phyloP scores from a whole-genome alignment of 2,888 invertebrate species.

The Hirtodrosophila cameraria region DNA sequence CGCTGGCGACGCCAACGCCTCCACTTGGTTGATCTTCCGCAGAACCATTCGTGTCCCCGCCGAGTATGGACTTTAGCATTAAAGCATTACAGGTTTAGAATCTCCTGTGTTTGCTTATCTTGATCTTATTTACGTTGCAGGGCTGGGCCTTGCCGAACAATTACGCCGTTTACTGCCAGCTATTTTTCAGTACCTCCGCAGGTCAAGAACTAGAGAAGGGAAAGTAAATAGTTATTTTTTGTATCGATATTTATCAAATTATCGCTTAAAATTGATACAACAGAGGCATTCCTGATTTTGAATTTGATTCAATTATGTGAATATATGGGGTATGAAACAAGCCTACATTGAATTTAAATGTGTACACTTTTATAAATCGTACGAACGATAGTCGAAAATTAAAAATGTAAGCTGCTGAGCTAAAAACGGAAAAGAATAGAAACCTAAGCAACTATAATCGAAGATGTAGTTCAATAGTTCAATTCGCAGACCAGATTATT shows the following conservation, averaged over 20 bases:
- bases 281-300: too few species aligned
- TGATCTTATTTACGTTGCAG: conserved; percentile 45
- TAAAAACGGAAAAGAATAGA: too few species aligned
- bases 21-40: conserved; percentile 70
- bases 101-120: conserved; percentile 76
- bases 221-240: neutral
- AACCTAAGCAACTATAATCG: too few species aligned
- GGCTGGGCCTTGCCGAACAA: conserved; percentile 36
- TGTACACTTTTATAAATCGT: too few species aligned
- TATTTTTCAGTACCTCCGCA: conserved; percentile 33
- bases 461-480: too few species aligned
- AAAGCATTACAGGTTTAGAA: conserved; percentile 82
- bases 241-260: neutral
- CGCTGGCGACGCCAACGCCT: conserved; percentile 54
- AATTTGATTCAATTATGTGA: too few species aligned
- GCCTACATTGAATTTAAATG: too few species aligned
- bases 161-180: conserved; percentile 4
- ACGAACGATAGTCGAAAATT: too few species aligned
- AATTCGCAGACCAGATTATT: too few species aligned
- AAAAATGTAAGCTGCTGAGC: too few species aligned
- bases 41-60: conserved; percentile 80
- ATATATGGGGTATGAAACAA: too few species aligned
- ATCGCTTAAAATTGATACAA: too few species aligned
- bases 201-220: conserved; percentile 40
- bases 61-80: conserved; percentile 83